A percentile compares a stretch with the other conserved stretches of the same genome.
Conservation (phyloP, 1,140 invertebrate species). For the Oedothorax gibbosus region DNA sequence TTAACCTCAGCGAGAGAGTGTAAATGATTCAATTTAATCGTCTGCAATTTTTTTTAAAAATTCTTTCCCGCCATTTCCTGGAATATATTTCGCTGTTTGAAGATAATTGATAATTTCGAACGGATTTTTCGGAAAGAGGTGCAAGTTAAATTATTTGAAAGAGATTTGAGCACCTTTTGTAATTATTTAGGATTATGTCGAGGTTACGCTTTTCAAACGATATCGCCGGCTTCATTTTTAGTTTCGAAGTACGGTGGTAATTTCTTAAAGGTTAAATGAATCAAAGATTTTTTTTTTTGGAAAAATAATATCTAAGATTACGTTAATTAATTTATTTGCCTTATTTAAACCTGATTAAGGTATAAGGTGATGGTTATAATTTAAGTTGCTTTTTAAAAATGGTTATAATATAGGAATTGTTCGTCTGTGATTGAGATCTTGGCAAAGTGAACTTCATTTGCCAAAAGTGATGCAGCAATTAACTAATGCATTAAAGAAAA, state of each 20-base stretch:
- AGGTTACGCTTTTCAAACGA: constrained; percentile 7
- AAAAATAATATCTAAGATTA: not conserved
- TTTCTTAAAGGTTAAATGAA: constrained; percentile 45
- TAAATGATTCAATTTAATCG: constrained; percentile 35
- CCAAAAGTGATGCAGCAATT: too few relatives aligned
- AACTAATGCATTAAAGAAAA: too few relatives aligned
- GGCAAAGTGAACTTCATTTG: too few relatives aligned
- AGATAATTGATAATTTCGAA: constrained; percentile 48
- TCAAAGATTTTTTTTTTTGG: constrained; percentile 20
- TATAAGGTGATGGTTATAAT: too few relatives aligned
- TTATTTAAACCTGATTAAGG: too few relatives aligned
- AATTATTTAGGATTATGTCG: constrained; percentile 47
- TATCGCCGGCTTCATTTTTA: constrained; percentile 21
- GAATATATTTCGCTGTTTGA: not conserved
- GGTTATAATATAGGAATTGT: too few relatives aligned
- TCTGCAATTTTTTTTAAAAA: constrained; percentile 22
- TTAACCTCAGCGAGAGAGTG: not conserved
- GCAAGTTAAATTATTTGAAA: constrained; percentile 47
- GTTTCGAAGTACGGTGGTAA: constrained; percentile 14
- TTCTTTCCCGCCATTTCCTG: not conserved
- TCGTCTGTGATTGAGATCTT: too few relatives aligned
- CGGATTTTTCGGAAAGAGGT: constrained; percentile 26
- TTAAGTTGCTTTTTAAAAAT: too few relatives aligned
- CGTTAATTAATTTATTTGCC: too few relatives aligned
- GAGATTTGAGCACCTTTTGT: not conserved